These are phyloP conservation scores for Aphelinus atriplicis DNA, from an alignment of 1,140 invertebrate genomes.

Conservation along the genomic window DNA sequence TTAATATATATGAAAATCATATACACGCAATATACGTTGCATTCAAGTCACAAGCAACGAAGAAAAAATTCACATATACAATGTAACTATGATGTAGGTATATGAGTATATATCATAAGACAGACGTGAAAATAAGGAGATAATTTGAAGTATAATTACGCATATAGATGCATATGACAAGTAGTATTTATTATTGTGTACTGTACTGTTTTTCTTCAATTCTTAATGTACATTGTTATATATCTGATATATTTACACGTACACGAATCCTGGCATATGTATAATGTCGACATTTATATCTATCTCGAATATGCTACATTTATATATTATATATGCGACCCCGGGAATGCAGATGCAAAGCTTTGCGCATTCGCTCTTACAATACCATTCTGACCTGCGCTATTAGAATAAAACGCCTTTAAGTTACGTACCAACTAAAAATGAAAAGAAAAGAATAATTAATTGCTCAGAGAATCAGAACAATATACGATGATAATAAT, in stretches of 20 bases:
- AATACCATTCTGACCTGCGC: slow-evolving; percentile 32
- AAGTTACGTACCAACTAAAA: slow-evolving; percentile 22
- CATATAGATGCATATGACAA: slow-evolving; percentile 53
- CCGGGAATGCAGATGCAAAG: slow-evolving; percentile 61
- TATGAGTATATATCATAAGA: slow-evolving; percentile 35
- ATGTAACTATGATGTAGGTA: slow-evolving; percentile 37
- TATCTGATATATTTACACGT: slow-evolving; percentile 58
- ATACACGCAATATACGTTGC: slow-evolving; percentile 35
- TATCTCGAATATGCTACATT: slow-evolving; percentile 57
- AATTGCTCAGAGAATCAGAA: not conserved
- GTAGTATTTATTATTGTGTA: slow-evolving; percentile 70
- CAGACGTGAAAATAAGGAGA: slow-evolving; percentile 34
- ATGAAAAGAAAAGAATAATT: not conserved
- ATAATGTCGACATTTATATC: slow-evolving; percentile 59
- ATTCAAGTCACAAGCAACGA: slow-evolving; percentile 32
- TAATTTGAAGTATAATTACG: slow-evolving; percentile 46
- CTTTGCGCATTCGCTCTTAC: slow-evolving; percentile 55
- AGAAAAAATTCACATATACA: slow-evolving; percentile 33
- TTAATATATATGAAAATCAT: slow-evolving; percentile 34
- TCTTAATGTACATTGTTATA: slow-evolving; percentile 63
- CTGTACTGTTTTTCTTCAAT: slow-evolving; percentile 67
- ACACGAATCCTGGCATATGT: slow-evolving; percentile 59
- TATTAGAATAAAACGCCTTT: slow-evolving; percentile 19
- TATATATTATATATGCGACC: slow-evolving; percentile 54
- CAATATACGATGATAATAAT: not conserved